Conservation (phyloP, 2,888 invertebrate species). For the Bugulina stolonifera region DNA sequence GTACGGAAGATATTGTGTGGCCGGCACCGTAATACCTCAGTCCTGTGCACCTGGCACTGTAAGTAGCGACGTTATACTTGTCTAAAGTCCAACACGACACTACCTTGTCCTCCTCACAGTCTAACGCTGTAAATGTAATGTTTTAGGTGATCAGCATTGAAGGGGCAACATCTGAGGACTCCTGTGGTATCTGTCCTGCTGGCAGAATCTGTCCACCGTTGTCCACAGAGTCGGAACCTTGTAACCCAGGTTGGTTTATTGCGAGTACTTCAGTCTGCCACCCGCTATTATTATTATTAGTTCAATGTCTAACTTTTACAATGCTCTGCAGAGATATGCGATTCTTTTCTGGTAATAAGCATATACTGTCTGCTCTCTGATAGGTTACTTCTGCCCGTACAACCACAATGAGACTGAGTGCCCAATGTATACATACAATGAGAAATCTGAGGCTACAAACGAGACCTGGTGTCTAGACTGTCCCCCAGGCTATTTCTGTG, state of each 20-base stretch:
- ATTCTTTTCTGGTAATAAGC: no score
- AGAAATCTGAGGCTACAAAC: conserved; percentile 36
- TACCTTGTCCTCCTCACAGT: no score
- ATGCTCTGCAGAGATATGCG: no score
- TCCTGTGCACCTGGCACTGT: conserved; percentile 26
- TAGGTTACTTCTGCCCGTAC: conserved; percentile 42
- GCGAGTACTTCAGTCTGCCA: no score
- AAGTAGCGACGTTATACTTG: no score
- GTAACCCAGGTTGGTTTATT: conserved; percentile 37
- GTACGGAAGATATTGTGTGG: conserved; percentile 46
- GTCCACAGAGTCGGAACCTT: conserved; percentile 42
- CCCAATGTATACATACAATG: conserved; percentile 39
- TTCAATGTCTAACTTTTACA: no score
- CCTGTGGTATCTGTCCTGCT: conserved; percentile 47
- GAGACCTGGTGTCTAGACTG: conserved; percentile 42
- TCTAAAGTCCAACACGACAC: no score
- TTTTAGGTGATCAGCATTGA: conserved; percentile 41
- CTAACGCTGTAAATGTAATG: no score
- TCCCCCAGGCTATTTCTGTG: conserved; percentile 43
- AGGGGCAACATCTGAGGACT: conserved; percentile 39
- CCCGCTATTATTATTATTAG: no score
- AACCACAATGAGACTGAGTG: conserved; percentile 33
- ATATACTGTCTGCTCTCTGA: no score
- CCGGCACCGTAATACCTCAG: conserved; percentile 33
- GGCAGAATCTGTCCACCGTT: conserved; percentile 45